Evolutionary conservation across 2,113 vertebrate species (phyloP), one percentile per base, ranked within the genome.

Genomic region (Coregonus clupeaformis): DNA sequence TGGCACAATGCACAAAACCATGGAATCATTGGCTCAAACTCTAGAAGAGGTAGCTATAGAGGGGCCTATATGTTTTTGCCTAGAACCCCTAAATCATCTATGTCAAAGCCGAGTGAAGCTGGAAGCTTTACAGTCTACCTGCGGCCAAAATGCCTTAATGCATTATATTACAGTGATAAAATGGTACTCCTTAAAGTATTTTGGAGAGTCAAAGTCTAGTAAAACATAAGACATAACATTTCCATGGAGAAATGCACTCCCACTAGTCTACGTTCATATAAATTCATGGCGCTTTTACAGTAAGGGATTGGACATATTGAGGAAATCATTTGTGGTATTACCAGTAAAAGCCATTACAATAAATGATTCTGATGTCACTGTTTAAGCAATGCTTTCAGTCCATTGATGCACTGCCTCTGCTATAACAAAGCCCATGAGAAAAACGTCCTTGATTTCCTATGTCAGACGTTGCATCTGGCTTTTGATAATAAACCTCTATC

Each of bases 231-330:
- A 87, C 76, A 83, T 78, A 83, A 78, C 84, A 89, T 87, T 83
- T 24, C 77, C 71, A 36, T 64, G 74, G 76, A 87, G 83, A 25
- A 89, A 89, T 72, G 79, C 70, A 83, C 78, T 85, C 80, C 57
- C n/a, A 79, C 9, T 42, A 42, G 36, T 42, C 36, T 0, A 42
- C 36, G 36, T 42, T 42, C 36, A 42, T 42, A 42, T 42, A 42
- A 42, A 90, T 84, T 80, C 80, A 80, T 81, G 84, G 76, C 79
- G 78, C 85, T 87, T 89, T 91, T 89, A 89, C 81, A 76, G 36
- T 42, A 42, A 81, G 75, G 72, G 80, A 86, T 79, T 77, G 78
- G 77, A 82, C 76, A 79, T 79, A 81, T 88, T 81, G 84, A 87
- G 87, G 68, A 77, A 75, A 81, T 89, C 83, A 82, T 75, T 80